Evolutionary conservation across 2,888 invertebrate genomes (phyloP), one percentile per base, ranked within the genome.

Genomic region (Athalia cordata): DNA sequence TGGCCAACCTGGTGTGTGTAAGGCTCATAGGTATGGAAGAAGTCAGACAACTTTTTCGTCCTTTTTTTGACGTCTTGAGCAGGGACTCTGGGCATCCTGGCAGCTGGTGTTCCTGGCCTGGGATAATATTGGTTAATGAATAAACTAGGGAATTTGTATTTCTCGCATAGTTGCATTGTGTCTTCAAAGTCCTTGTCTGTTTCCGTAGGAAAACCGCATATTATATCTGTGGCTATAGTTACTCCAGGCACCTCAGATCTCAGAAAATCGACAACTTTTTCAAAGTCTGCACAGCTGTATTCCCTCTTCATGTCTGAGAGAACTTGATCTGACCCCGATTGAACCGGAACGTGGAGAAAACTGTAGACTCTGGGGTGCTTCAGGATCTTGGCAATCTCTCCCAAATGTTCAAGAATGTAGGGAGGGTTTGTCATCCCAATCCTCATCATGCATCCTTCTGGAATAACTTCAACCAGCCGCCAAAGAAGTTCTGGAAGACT

Each of bases 401-500:
- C 94, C 43, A 99, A 91, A 89, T 99, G 98, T 84, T 99, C 98
- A 78, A 99, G 91, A 79, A 99, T 99, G 89, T 99, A 99, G 0
- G 99, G 99, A 0, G 99, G 99, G 92, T 99, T 99, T 72, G 99
- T 99, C 98, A 99, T 99, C 11, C 99, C 99, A 50, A 99, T 92
- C 68, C 98, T 93, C 86, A 98, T 92, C 90, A 96, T 93, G 83
- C 96, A 96, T 6, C 95, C 94, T 61, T 93, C 90, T 0, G 95
- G 95, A 77, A 95, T 93, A 11, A 94, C 93, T 77, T 95, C 93
- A 0, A 99, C 95, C n/a, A 99, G 91, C 87, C 93, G 91, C 94
- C 96, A 94, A 45, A 99, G 91, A 72, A 99, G 91, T 88, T 95
- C 95, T 0, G 99, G 98, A 64, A 99, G 91, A 0, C 95, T 96